Conservation (phyloP, 2,888 invertebrate species). For the Scaptomyza polygonia region DNA sequence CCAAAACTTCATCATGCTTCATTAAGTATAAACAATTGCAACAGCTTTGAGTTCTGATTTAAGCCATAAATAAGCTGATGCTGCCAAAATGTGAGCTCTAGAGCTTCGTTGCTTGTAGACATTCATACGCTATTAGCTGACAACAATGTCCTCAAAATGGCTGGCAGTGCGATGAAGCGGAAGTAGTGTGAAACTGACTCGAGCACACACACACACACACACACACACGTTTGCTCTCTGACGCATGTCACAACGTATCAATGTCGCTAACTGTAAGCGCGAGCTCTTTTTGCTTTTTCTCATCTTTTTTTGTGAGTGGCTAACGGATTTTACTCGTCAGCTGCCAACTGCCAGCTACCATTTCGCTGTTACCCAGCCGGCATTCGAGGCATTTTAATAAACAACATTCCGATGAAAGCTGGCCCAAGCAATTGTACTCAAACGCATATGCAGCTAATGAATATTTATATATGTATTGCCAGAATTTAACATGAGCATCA, state of each 20-base stretch:
- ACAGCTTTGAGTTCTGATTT: conserved; percentile 28
- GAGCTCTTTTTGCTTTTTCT: neutral
- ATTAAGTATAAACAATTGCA: conserved; percentile 30
- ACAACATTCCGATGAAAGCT: conserved; percentile 34
- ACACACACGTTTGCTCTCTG: neutral
- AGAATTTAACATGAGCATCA: conserved; percentile 3
- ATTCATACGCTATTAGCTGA: conserved; percentile 9
- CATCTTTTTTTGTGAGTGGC: conserved; percentile 8
- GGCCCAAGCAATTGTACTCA: conserved; percentile 29
- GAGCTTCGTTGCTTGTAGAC: neutral
- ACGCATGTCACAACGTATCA: conserved; percentile 31
- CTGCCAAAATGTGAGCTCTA: neutral
- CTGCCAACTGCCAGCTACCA: conserved; percentile 19
- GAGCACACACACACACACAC: neutral
- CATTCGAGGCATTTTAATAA: conserved; percentile 65
- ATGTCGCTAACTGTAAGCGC: conserved; percentile 40
- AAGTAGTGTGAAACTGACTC: conserved; percentile 30
- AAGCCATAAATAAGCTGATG: conserved; percentile 21
- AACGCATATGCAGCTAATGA: conserved; percentile 63
- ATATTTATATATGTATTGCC: conserved; percentile 67
- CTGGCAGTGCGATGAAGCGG: conserved; percentile 54
- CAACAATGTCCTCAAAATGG: conserved; percentile 25
- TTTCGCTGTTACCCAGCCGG: conserved; percentile 38
- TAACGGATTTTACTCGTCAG: conserved; percentile 16
- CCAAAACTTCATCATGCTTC: neutral